Conservation (phyloP, 2,888 invertebrate genomes). For the Leptinotarsa rubiginosa region DNA sequence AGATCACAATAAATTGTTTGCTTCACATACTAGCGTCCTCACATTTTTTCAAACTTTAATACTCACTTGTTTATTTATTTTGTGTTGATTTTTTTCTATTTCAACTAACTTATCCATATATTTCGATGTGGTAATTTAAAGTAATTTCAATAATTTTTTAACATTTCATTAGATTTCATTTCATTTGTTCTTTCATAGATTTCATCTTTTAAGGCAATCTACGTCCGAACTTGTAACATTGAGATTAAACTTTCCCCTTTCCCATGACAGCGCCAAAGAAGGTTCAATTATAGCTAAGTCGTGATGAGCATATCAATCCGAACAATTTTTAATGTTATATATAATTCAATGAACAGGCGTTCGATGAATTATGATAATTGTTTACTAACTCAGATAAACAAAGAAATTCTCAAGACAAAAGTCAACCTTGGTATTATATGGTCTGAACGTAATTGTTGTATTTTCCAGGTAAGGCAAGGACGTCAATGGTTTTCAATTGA, state of each 20-base stretch:
- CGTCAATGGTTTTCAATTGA: constrained; percentile 37
- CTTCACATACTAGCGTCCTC: too few relatives aligned
- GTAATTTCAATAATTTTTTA: too few relatives aligned
- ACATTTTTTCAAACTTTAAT: too few relatives aligned
- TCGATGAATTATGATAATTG: constrained; percentile 14
- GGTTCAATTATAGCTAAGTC: not conserved
- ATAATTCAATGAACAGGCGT: constrained; percentile 11
- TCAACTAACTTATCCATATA: too few relatives aligned
- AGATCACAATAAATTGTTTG: too few relatives aligned
- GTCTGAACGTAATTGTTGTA: constrained; percentile 24
- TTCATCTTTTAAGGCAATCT: not conserved
- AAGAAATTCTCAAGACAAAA: constrained; percentile 18
- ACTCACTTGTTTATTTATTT: not conserved
- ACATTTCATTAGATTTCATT: too few relatives aligned
- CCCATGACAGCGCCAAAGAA: not conserved
- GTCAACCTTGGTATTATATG: constrained; percentile 22
- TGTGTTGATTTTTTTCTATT: too few relatives aligned
- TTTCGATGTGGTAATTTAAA: too few relatives aligned
- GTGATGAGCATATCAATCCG: constrained; percentile 9
- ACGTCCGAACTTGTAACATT: not conserved
- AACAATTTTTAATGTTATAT: constrained; percentile 9
- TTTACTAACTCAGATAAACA: constrained; percentile 3
- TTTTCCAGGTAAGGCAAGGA: constrained; percentile 43
- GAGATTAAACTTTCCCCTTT: not conserved
- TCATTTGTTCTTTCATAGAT: too few relatives aligned